Base-by-base conservation (phyloP, 2,888 invertebrate species). In the Mythimna impura region DNA sequence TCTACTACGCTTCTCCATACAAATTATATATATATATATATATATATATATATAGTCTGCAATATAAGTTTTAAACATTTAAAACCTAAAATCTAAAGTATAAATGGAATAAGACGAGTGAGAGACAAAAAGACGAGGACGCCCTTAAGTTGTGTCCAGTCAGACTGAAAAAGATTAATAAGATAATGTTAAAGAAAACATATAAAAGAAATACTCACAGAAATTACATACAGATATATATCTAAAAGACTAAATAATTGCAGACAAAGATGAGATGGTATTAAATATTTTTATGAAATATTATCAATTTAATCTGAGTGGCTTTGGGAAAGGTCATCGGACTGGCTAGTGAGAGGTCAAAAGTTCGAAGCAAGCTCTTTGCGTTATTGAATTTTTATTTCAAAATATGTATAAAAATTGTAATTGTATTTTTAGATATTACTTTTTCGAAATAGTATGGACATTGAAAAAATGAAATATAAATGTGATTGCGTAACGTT, bases 91-190 rank as follows among this genome's bases (percentile, higher is more conserved):
- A 17, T 47, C 4, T 43, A 20, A 47, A 47, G 61, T 5, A 67
- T 55, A 40, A 80, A 82, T 72, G 73, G 73, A 86, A 78, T 76
- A 82, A 82, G 83, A 74, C 66, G 71, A 77, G 80, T 82, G 63
- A 80, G 83, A 67, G 82, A 4, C 3, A 0, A 40, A 67, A 50
- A 55, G 71, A 20, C 7, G 47, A 47, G 47, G 6, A 61, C 69
- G 71, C 68, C 71, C 73, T 80, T 78, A 20, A 47, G 36, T 68
- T 64, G n/a, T n/a, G 81, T 86, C 84, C 80, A 87, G 77, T 76
- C 78, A 66, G 40, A 70, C 34, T 22, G 30, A 60, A 64, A 78
- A 61, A 54, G 1, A 47, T 55, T 25, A 60, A 9, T 57, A 55
- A 58, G 25, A 30, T 52, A 63, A 73, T 3, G 22, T 22, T 20